phyloP scores from a whole-genome alignment of 1,140 invertebrate genomes.

The Maniola jurtina region DNA sequence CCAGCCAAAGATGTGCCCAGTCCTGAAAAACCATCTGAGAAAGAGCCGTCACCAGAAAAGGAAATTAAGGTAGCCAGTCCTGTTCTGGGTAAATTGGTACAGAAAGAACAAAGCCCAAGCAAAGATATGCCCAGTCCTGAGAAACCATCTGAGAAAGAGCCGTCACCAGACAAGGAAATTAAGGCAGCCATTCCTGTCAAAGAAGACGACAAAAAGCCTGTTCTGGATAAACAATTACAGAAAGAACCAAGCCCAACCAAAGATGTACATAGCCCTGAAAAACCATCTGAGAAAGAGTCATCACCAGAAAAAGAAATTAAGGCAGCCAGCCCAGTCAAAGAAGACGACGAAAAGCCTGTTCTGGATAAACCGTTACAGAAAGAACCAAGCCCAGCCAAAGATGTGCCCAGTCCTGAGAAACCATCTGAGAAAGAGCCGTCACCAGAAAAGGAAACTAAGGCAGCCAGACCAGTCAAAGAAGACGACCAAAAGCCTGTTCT shows the following conservation, averaged over 20 bases:
- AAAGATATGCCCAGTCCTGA: too few relatives aligned
- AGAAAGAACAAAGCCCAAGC: too few relatives aligned
- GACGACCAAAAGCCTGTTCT: not conserved
- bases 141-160: constrained; percentile 18
- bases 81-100: too few relatives aligned
- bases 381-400: constrained; percentile 14
- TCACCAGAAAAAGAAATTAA: too few relatives aligned
- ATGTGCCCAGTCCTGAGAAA: not conserved
- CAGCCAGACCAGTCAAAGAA: constrained; percentile 11
- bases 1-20: too few relatives aligned
- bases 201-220: not conserved
- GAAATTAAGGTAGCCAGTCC: too few relatives aligned
- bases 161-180: constrained; percentile 6
- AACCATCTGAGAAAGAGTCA: constrained; percentile 11
- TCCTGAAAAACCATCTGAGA: too few relatives aligned
- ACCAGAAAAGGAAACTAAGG: not conserved
- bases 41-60: too few relatives aligned
- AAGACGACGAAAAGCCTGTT: too few relatives aligned
- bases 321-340: not conserved
- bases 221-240: too few relatives aligned
- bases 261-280: not conserved
- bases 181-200: constrained; percentile 8
- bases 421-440: not conserved
- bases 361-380: too few relatives aligned
- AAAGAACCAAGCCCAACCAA: too few relatives aligned